Conservation (phyloP, 2,888 invertebrate species). For the Synergus itoensis region DNA sequence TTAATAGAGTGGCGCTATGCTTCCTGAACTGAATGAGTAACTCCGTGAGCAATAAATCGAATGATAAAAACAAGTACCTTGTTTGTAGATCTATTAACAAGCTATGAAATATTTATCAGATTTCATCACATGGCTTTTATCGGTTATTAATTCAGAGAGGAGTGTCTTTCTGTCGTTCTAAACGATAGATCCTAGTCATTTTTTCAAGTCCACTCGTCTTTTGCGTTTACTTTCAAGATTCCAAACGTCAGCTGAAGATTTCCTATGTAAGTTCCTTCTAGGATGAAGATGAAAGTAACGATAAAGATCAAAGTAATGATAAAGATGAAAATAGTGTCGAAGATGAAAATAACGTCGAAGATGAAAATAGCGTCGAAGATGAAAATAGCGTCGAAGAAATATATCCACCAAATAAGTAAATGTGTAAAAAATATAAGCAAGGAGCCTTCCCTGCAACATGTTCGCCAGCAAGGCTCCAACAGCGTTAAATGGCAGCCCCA, state of each 20-base stretch:
- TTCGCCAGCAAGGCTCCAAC: not conserved
- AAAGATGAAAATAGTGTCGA: too few species aligned
- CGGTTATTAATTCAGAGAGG: not conserved
- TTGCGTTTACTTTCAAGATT: too few species aligned
- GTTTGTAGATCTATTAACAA: slow-evolving; percentile 26
- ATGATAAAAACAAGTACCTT: slow-evolving; percentile 33
- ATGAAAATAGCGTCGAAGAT: too few species aligned
- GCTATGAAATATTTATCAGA: slow-evolving; percentile 41
- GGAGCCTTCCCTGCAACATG: not conserved
- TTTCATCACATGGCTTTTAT: slow-evolving; percentile 10
- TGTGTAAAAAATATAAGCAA: too few species aligned
- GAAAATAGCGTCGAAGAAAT: too few species aligned
- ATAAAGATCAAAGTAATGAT: too few species aligned
- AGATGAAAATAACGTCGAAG: too few species aligned
- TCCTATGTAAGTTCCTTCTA: too few species aligned
- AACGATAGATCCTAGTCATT: not conserved
- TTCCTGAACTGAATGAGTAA: slow-evolving; percentile 23
- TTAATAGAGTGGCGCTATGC: slow-evolving; percentile 27
- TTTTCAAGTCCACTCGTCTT: too few species aligned
- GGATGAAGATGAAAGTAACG: too few species aligned
- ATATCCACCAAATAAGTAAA: too few species aligned
- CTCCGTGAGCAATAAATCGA: slow-evolving; percentile 29
- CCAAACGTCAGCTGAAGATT: too few species aligned
- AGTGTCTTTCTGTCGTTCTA: not conserved
- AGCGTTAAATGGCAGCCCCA: not conserved